A percentile compares a stretch with the other conserved stretches of the same genome.
phyloP scores from a whole-genome alignment of 2,113 vertebrate genomes.

The Seriola rivoliana region DNA sequence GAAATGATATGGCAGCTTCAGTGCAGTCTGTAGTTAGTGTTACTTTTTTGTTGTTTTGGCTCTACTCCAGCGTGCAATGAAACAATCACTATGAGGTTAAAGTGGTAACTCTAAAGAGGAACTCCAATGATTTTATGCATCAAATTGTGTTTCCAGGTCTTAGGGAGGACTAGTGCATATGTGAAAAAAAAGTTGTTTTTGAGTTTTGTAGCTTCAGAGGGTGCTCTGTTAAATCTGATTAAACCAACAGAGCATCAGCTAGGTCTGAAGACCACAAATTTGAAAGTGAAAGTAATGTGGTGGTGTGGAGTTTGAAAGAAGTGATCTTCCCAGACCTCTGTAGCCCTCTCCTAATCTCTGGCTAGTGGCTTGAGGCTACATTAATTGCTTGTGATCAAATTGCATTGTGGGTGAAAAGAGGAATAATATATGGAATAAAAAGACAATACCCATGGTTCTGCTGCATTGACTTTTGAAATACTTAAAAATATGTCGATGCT shows the following conservation, averaged over 20 bases:
- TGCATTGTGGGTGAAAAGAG: no score
- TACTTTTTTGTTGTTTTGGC: constrained; percentile 43
- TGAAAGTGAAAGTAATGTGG: not conserved
- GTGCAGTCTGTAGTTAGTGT: constrained; percentile 49
- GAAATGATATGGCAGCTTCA: constrained; percentile 36
- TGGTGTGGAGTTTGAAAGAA: not conserved
- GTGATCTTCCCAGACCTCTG: not conserved
- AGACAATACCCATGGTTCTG: no score
- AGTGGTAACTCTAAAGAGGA: constrained; percentile 25
- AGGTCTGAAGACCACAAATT: not conserved
- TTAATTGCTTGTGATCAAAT: no score
- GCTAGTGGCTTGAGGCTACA: not conserved
- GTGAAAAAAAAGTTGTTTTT: not conserved
- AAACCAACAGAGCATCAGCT: not conserved
- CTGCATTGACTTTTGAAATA: no score
- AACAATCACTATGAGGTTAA: constrained; percentile 26
- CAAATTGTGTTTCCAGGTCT: constrained; percentile 26
- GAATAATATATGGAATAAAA: no score
- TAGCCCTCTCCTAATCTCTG: not conserved
- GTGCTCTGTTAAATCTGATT: not conserved
- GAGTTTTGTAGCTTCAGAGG: not conserved
- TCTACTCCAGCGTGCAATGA: constrained; percentile 2
- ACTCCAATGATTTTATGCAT: constrained; percentile 14
- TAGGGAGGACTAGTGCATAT: not conserved
- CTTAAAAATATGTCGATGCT: no score